Percentiles rank a stretch among this genome's conserved stretches.
phyloP scores from a whole-genome alignment of 2,113 vertebrate genomes.

The Saguinus midas region DNA sequence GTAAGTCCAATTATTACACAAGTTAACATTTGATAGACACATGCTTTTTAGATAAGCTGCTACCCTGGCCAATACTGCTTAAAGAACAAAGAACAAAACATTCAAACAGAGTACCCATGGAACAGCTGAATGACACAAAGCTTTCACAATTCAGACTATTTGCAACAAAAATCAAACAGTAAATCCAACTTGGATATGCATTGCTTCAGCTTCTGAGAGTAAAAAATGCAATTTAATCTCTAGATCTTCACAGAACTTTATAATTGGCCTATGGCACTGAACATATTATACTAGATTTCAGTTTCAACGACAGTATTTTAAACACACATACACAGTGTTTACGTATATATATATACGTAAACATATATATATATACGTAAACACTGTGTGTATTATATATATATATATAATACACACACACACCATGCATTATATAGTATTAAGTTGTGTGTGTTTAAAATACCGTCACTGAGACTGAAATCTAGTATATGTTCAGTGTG shows the following conservation, averaged over 20 bases:
- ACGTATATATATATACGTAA: not conserved
- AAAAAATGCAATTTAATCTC: not conserved
- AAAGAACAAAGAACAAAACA: constrained; percentile 30
- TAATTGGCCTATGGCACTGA: not conserved
- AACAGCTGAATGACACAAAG: constrained; percentile 5
- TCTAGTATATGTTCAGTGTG: no score
- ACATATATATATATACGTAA: not conserved
- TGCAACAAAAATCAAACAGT: constrained; percentile 36
- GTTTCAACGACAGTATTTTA: not conserved
- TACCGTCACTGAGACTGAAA: no score
- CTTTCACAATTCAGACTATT: constrained; percentile 8
- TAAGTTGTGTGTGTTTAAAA: no score
- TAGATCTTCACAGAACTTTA: constrained; percentile 21
- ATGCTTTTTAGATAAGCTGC: constrained; percentile 41
- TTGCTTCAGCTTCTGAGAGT: not conserved
- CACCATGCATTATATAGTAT: no score
- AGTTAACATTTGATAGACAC: constrained; percentile 49
- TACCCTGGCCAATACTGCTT: constrained; percentile 2
- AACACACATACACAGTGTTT: no score
- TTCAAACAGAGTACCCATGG: not conserved
- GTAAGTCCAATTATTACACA: constrained; percentile 26
- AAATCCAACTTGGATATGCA: not conserved
- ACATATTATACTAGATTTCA: not conserved
- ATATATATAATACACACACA: no score
- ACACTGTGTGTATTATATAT: no score